A percentile compares a stretch with the other conserved stretches of the same genome.
phyloP scores from a whole-genome alignment of 2,113 vertebrate species.

The Gopherus evgoodei region DNA sequence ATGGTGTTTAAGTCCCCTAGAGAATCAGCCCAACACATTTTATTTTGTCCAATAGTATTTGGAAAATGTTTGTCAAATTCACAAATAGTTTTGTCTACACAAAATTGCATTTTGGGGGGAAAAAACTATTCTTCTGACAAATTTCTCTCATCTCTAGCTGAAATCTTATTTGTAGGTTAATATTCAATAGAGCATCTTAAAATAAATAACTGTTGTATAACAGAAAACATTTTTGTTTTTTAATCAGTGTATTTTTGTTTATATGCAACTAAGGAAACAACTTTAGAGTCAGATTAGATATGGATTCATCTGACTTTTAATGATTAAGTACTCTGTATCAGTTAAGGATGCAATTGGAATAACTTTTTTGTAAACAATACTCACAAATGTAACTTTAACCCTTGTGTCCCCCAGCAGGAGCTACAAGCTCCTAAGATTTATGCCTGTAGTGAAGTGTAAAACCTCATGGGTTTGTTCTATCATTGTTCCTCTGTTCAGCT shows the following conservation, averaged over 20 bases:
- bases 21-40: not conserved
- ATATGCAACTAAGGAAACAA: not conserved
- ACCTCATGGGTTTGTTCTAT: constrained; percentile 22
- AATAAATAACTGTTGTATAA: not conserved
- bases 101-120: not conserved
- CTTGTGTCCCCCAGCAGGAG: not conserved
- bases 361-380: not conserved
- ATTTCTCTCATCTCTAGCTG: not conserved
- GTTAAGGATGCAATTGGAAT: not conserved
- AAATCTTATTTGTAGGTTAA: not conserved
- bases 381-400: not conserved
- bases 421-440: not conserved
- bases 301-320: not conserved
- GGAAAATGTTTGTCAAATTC: not conserved
- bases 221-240: not conserved
- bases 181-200: not conserved
- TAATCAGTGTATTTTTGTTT: not conserved
- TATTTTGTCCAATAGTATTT: not conserved
- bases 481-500: constrained; percentile 56
- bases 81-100: not conserved
- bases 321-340: not conserved
- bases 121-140: not conserved
- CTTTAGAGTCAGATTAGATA: not conserved
- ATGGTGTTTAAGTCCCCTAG: not conserved
- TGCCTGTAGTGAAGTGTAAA: not conserved